Evolutionary conservation across 2,797 vertebrate genomes (phyloP), one percentile per base, ranked within the genome.

Genomic region (Tarsius wallacei): DNA sequence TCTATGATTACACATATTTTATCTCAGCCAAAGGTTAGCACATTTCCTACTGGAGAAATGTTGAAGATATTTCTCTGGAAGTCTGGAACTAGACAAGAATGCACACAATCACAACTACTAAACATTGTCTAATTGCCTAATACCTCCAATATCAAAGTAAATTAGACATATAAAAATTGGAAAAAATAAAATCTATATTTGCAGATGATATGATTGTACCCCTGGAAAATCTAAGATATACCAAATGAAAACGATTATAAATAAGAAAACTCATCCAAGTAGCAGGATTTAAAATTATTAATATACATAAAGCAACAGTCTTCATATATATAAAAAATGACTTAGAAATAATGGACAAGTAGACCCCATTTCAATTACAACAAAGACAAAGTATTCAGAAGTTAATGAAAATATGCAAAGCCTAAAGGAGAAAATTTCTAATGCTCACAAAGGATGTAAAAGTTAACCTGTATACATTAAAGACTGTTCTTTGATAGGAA

Each of bases 281-380:
- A 55, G 21, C 33, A 51, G 21, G 47, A 80, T 86, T 63, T 71
- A n/a, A 78, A 80, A 74, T 92, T 57, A 82, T 76, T 76, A 59
- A 68, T 76, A 76, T 42, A 33, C 1, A 61, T 22, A 66, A 74
- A 81, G 61, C 63, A 61, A 71, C n/a, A 47, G 36, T 64, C 36
- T 31, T 47, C 17, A 76, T 17, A 76, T 24, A 31, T 36, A 70
- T 26, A 74, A 12, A 93, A 47, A 78, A 21, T 85, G 63, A 71
- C 11, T 71, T 86, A 89, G 47, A 89, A 93, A 57, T 89, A 80
- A 93, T 80, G 31, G 49, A 49, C 36, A 80, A 64, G 31, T 36
- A 85, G 36, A 64, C 31, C 21, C 4, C 14, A 78, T 85, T 81
- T 80, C 31, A 78, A 49, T 57, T 74, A 74, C 59, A 92, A 47